phyloP scores from a whole-genome alignment of 2,113 vertebrate species.

The Pituophis catenifer region DNA sequence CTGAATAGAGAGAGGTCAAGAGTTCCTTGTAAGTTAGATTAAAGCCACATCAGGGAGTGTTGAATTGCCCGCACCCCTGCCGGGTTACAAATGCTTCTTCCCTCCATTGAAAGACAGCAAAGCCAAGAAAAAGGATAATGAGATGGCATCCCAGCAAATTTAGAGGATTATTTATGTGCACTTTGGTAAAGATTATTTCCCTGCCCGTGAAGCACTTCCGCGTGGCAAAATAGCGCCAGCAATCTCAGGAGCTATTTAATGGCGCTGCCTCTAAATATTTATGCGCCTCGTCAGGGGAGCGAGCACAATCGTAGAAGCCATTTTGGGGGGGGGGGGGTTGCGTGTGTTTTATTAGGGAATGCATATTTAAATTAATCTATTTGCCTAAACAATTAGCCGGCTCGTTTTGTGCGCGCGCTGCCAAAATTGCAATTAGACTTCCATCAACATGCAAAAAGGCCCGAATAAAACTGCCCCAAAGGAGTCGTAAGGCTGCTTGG shows the following conservation, averaged over 20 bases:
- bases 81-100: constrained; percentile 65
- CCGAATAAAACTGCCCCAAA: constrained; percentile 75
- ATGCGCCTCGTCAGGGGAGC: constrained; percentile 75
- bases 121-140: constrained; percentile 76
- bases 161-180: constrained; percentile 77
- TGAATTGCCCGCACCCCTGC: constrained; percentile 68
- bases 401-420: constrained; percentile 76
- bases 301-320: constrained; percentile 76
- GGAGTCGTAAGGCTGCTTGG: constrained; percentile 69
- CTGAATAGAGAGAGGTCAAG: background rate
- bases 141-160: constrained; percentile 79
- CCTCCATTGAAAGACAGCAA: constrained; percentile 60
- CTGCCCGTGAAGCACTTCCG: constrained; percentile 74
- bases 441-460: constrained; percentile 79
- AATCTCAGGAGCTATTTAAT: constrained; percentile 79
- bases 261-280: constrained; percentile 78
- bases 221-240: constrained; percentile 74
- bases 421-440: constrained; percentile 83
- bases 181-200: constrained; percentile 76
- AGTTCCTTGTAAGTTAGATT: constrained; percentile 59
- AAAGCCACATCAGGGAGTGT: constrained; percentile 67
- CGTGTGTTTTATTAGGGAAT: constrained; percentile 72
- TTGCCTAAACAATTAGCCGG: constrained; percentile 83
- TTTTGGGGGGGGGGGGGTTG: constrained; percentile 45
- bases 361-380: constrained; percentile 88